These are phyloP conservation scores for Sturnira hondurensis DNA, from an alignment of 2,113 vertebrate species.

Conservation along the genomic window DNA sequence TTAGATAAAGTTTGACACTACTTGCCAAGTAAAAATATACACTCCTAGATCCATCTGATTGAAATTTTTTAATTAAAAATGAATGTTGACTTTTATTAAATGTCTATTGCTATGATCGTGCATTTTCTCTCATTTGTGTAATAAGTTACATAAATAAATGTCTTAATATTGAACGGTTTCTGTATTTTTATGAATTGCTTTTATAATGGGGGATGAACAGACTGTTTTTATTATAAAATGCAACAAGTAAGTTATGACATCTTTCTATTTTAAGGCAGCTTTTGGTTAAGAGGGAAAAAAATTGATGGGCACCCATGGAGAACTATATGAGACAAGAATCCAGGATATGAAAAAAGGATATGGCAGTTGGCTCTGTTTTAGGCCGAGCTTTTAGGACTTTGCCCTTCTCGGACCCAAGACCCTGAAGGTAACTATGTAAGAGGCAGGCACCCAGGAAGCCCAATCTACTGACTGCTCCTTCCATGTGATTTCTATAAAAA, in stretches of 20 bases:
- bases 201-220: neutral
- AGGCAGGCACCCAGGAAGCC: neutral
- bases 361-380: neutral
- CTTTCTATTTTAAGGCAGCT: conserved; percentile 21
- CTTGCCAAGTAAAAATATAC: conserved; percentile 18
- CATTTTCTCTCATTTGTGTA: neutral
- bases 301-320: neutral
- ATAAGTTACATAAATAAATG: neutral
- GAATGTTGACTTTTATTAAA: neutral
- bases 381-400: neutral
- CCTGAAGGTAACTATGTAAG: neutral
- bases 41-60: neutral
- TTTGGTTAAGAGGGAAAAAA: neutral
- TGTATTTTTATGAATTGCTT: neutral
- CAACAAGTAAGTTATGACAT: neutral
- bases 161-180: conserved; percentile 3
- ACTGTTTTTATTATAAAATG: conserved; percentile 2
- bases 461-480: neutral
- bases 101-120: neutral
- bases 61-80: conserved; percentile 14
- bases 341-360: neutral
- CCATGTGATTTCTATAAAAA: neutral
- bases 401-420: neutral
- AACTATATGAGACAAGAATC: neutral
- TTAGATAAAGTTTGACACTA: neutral